Percentiles rank a stretch among this genome's conserved stretches.
Conservation (phyloP, 2,113 vertebrate genomes). For the Myotis davidii region DNA sequence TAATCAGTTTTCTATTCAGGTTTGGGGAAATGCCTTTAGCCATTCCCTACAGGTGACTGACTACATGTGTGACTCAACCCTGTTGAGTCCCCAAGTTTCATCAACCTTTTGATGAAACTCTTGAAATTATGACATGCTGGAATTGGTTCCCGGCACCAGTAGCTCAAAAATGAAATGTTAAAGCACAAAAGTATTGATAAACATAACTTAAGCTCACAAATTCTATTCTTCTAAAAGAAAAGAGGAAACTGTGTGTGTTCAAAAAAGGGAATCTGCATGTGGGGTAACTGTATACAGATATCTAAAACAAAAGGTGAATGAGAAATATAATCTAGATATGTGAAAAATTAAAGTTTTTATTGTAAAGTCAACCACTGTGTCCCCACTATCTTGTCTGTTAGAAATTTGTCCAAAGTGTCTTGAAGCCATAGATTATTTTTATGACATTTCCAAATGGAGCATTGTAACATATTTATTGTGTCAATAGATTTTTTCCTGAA, state of each 20-base stretch:
- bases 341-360: background rate
- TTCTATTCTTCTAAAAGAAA: background rate
- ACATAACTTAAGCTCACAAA: background rate
- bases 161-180: background rate
- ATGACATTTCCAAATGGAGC: background rate
- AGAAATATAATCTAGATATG: background rate
- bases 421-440: slow-evolving; percentile 4
- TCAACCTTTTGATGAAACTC: too few relatives aligned
- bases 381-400: background rate
- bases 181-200: background rate
- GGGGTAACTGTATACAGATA: background rate
- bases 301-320: background rate
- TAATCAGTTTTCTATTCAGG: too few relatives aligned
- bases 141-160: too few relatives aligned
- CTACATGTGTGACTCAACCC: too few relatives aligned
- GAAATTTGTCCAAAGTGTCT: background rate
- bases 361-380: background rate
- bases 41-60: too few relatives aligned
- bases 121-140: too few relatives aligned
- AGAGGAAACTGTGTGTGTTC: background rate
- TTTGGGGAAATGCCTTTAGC: too few relatives aligned
- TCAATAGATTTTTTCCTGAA: background rate
- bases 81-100: too few relatives aligned
- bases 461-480: background rate
- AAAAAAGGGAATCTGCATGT: background rate